Evolutionary conservation across 2,797 vertebrate genomes (phyloP).

Genomic region (Eospalax fontanierii): DNA sequence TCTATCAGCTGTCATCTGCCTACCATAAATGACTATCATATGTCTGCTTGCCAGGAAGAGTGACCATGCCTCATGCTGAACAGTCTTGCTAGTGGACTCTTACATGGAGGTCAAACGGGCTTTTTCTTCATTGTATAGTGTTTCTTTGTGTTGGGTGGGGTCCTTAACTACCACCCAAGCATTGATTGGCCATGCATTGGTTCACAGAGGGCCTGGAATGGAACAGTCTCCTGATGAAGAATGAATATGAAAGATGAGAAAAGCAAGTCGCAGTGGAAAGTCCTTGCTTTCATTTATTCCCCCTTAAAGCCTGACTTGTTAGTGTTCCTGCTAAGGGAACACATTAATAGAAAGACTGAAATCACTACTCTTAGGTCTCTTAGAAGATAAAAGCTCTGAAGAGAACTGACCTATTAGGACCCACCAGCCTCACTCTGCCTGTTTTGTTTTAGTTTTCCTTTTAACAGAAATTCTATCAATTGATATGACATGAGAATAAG

Average conservation of each 20-base stretch:
- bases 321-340: background rate
- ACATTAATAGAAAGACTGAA: background rate
- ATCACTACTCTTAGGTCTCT: background rate
- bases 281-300: background rate
- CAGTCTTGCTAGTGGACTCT: background rate
- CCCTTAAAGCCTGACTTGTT: background rate
- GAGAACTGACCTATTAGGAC: background rate
- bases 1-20: background rate
- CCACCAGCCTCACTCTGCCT: background rate
- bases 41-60: background rate
- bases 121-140: background rate
- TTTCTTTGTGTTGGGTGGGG: background rate
- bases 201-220: background rate
- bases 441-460: background rate
- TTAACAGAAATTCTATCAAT: background rate
- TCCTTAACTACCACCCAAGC: background rate
- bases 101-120: background rate
- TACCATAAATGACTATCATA: background rate
- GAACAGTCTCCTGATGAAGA: background rate
- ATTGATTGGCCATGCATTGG: background rate
- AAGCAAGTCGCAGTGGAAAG: background rate
- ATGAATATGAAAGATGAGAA: background rate
- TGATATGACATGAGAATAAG: background rate
- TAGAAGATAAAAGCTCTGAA: slow-evolving; percentile 13
- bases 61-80: too few species aligned